phyloP scores from a whole-genome alignment of 2,113 vertebrate species.

The Motacilla tschutschensis region DNA sequence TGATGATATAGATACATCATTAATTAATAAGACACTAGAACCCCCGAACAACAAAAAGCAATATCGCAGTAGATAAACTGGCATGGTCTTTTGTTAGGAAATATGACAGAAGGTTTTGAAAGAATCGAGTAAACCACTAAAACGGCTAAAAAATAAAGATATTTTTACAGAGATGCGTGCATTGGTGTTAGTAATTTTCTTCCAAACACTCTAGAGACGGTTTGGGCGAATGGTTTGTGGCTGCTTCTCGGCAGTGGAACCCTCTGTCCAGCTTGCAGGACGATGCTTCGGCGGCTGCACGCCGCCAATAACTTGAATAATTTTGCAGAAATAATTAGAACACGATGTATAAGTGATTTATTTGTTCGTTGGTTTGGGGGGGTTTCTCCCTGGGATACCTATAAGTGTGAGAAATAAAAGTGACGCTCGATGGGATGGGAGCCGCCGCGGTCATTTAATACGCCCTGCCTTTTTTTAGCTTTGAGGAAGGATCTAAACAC shows the following conservation, averaged over 20 bases:
- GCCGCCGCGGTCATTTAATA: background rate
- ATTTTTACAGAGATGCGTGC: background rate
- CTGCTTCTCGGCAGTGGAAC: background rate
- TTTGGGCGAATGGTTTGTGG: background rate
- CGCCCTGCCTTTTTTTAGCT: background rate
- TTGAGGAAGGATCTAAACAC: background rate
- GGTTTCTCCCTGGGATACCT: no score
- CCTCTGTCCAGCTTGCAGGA: background rate
- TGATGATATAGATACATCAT: background rate
- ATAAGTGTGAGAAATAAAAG: background rate
- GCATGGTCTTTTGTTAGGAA: background rate
- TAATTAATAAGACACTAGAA: slow-evolving; percentile 38
- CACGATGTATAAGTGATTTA: background rate
- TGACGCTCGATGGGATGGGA: background rate
- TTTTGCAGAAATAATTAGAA: background rate
- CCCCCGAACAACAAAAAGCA: background rate
- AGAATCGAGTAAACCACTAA: background rate
- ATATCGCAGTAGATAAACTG: background rate
- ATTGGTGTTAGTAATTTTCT: background rate
- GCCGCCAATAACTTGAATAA: background rate
- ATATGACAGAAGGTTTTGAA: background rate
- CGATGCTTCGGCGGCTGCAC: background rate
- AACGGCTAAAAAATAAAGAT: background rate
- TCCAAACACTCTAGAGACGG: background rate
- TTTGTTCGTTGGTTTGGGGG: background rate